These are phyloP conservation scores for Macrophya alboannulata DNA, from an alignment of 2,888 invertebrate genomes.

Conservation along the genomic window DNA sequence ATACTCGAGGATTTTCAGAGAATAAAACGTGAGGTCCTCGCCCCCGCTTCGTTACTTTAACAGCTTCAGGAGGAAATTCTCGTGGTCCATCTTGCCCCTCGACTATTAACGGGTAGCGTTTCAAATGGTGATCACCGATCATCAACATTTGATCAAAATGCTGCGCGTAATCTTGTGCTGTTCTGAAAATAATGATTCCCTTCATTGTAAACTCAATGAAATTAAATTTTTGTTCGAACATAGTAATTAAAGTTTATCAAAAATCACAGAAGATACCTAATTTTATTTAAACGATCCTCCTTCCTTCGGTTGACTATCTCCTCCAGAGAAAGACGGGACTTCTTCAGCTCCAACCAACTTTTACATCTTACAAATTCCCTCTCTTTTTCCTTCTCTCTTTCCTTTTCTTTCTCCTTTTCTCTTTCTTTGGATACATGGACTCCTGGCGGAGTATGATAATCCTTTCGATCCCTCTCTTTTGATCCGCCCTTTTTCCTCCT, in stretches of 20 bases:
- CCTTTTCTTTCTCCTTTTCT: conserved; percentile 57
- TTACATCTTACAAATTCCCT: conserved; percentile 65
- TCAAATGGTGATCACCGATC: conserved; percentile 70
- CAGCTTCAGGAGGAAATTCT: conserved; percentile 75
- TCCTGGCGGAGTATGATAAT: conserved; percentile 55
- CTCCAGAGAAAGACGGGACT: conserved; percentile 26
- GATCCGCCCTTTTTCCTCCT: conserved; percentile 57
- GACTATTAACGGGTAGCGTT: conserved; percentile 69
- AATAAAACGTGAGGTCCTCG: conserved; percentile 70
- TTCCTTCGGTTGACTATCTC: conserved; percentile 33
- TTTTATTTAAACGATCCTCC: conserved; percentile 67
- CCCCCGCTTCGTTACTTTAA: conserved; percentile 72
- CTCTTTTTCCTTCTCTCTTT: conserved; percentile 58
- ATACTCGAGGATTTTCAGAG: conserved; percentile 74
- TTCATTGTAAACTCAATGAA: background rate
- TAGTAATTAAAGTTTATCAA: background rate
- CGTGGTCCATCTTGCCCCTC: conserved; percentile 73
- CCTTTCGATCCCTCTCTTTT: conserved; percentile 61
- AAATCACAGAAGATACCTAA: conserved; percentile 61
- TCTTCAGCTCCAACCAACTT: conserved; percentile 67
- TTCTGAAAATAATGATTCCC: conserved; percentile 64
- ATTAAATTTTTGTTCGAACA: background rate
- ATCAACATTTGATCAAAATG: conserved; percentile 76
- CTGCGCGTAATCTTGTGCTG: conserved; percentile 72
- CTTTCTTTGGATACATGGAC: conserved; percentile 58